Percentiles rank a stretch among this genome's conserved stretches.
Conservation (phyloP, 2,888 invertebrate species). For the Melanophora roralis region DNA sequence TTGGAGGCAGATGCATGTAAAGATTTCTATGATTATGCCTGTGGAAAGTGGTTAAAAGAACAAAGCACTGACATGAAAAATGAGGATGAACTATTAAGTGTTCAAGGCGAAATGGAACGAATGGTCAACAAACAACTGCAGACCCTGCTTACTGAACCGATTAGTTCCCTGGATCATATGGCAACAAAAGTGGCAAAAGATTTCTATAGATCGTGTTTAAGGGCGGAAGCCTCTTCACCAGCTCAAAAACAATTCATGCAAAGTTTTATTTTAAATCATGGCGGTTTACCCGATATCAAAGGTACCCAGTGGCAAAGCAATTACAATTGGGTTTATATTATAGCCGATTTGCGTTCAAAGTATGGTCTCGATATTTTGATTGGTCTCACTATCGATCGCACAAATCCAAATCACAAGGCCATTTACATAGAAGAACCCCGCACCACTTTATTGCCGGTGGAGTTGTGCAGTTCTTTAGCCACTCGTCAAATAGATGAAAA, state of each 20-base stretch:
- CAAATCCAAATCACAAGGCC: constrained; percentile 67
- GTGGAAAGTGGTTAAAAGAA: constrained; percentile 71
- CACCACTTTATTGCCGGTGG: constrained; percentile 68
- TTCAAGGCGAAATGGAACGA: constrained; percentile 65
- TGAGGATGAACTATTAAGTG: constrained; percentile 64
- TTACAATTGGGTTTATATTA: constrained; percentile 69
- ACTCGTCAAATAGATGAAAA: constrained; percentile 60
- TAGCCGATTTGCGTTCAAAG: constrained; percentile 67
- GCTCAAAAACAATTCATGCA: constrained; percentile 66
- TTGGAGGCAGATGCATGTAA: constrained; percentile 69
- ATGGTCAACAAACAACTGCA: constrained; percentile 66
- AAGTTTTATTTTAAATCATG: constrained; percentile 67
- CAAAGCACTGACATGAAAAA: constrained; percentile 56
- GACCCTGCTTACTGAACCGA: constrained; percentile 63
- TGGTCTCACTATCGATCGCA: constrained; percentile 69
- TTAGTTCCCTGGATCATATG: constrained; percentile 46
- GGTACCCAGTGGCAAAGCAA: constrained; percentile 69
- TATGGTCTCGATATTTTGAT: constrained; percentile 73
- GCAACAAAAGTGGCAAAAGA: constrained; percentile 67
- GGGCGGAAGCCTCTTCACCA: constrained; percentile 60
- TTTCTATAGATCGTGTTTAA: constrained; percentile 70
- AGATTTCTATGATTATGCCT: constrained; percentile 74
- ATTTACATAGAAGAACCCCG: constrained; percentile 71
- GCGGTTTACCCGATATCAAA: constrained; percentile 68
- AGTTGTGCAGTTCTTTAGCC: constrained; percentile 67